A percentile compares a stretch with the other conserved stretches of the same genome.
Evolutionary conservation across 2,113 vertebrate species (phyloP).

Genomic region (Paralichthys olivaceus): DNA sequence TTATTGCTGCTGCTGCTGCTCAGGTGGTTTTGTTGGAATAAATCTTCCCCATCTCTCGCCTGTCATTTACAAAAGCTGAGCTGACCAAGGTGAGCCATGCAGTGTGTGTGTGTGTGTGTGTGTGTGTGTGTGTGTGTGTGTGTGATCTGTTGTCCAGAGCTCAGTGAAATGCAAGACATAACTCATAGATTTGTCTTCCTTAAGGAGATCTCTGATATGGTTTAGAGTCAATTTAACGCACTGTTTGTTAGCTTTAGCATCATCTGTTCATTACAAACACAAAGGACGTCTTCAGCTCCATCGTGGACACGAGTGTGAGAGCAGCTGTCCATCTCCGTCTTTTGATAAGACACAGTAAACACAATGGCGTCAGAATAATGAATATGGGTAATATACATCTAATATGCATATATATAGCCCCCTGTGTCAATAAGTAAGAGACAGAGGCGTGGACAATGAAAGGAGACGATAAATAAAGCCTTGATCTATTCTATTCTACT

Average conservation of each 20-base stretch:
- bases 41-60: constrained; percentile 23
- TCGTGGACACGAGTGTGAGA: constrained; percentile 33
- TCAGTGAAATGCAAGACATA: constrained; percentile 44
- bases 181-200: constrained; percentile 60
- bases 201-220: constrained; percentile 51
- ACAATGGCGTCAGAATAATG: constrained; percentile 63
- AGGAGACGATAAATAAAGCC: constrained; percentile 49
- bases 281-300: constrained; percentile 39
- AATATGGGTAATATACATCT: constrained; percentile 62
- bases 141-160: constrained; percentile 10
- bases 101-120: no score
- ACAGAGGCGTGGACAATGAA: constrained; percentile 31
- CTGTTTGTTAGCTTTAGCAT: constrained; percentile 70
- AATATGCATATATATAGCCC: constrained; percentile 69
- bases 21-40: constrained; percentile 46
- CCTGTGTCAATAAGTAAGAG: constrained; percentile 54
- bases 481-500: constrained; percentile 44
- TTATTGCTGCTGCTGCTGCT: constrained; percentile 27
- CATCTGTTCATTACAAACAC: constrained; percentile 66
- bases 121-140: not conserved
- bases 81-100: constrained; percentile 3
- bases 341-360: constrained; percentile 61
- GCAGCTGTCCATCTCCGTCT: constrained; percentile 50
- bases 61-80: constrained; percentile 37
- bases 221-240: constrained; percentile 60